Evolutionary conservation across 2,888 invertebrate species (phyloP).

Genomic region (Lumbricus terrestris): DNA sequence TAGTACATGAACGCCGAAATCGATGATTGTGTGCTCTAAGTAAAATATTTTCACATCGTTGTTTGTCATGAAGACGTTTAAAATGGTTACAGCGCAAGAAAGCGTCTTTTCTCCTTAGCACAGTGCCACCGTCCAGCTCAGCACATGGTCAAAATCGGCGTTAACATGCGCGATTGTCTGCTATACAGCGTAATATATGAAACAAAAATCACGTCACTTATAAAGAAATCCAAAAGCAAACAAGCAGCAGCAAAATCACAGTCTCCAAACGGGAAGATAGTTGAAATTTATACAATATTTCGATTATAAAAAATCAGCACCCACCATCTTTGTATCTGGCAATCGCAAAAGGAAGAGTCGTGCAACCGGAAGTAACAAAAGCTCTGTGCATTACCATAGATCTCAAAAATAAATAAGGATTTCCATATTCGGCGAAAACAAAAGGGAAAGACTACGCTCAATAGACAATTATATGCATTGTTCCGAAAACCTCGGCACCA

Average conservation of each 20-base stretch:
- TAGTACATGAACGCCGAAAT: too few species aligned
- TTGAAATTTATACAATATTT: neutral
- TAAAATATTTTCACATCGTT: neutral
- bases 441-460: too few species aligned
- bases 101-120: neutral
- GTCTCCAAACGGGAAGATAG: neutral
- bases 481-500: too few species aligned
- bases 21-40: neutral
- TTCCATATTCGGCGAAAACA: neutral
- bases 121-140: neutral
- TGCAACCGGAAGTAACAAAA: neutral
- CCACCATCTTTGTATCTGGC: neutral
- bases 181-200: neutral
- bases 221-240: neutral
- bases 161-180: neutral
- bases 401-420: neutral
- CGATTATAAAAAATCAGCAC: neutral
- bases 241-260: neutral
- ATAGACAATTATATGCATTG: too few species aligned
- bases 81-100: neutral
- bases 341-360: neutral
- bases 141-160: neutral
- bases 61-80: neutral
- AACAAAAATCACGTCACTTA: neutral
- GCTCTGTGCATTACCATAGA: neutral